Conservation (phyloP, 2,113 vertebrate genomes). For the Carassius auratus region DNA sequence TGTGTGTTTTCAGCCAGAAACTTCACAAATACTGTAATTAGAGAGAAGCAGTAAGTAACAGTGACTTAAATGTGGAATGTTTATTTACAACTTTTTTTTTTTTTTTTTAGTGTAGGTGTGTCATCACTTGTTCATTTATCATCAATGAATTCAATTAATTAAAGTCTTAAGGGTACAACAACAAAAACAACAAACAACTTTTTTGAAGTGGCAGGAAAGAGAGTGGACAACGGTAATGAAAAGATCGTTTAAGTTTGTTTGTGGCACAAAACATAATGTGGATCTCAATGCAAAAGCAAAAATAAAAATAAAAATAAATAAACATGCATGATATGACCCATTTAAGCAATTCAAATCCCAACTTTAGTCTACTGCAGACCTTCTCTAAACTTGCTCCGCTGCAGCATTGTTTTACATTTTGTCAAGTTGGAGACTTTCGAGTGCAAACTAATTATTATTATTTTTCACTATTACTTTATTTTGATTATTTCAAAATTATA, state of each 20-base stretch:
- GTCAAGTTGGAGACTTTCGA: background rate
- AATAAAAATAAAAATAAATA: background rate
- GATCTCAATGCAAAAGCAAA: background rate
- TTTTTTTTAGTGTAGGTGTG: background rate
- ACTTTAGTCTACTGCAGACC: background rate
- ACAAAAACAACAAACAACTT: background rate
- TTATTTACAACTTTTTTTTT: no score
- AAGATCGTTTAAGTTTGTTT: background rate
- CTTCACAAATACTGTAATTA: background rate
- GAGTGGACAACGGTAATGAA: background rate
- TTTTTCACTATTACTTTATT: constrained; percentile 10
- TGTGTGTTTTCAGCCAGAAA: background rate
- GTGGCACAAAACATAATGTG: background rate
- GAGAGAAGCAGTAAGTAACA: background rate
- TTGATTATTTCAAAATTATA: constrained; percentile 26
- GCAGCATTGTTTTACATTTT: background rate
- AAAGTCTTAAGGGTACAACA: background rate
- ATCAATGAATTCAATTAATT: no score
- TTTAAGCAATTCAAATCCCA: background rate
- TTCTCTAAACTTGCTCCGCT: no score
- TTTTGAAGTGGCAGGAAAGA: background rate
- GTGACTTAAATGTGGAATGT: background rate
- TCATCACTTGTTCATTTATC: background rate
- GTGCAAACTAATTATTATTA: background rate
- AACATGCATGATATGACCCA: background rate